Evolutionary conservation across 2,797 vertebrate genomes (phyloP).

Genomic region (Trachurus trachurus): DNA sequence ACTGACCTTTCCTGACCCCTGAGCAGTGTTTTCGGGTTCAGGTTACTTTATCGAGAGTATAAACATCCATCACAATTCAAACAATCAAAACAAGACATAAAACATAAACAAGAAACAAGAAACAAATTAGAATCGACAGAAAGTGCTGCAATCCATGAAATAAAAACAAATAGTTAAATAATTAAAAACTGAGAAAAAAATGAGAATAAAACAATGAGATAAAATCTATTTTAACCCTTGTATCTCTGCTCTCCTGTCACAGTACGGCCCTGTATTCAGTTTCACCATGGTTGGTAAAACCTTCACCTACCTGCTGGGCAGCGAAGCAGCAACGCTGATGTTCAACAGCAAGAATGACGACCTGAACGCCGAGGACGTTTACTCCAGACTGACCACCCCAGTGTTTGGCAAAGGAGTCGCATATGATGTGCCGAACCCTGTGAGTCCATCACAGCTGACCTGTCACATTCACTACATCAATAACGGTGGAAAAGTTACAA

Average conservation of each 20-base stretch:
- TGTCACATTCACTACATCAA: neutral
- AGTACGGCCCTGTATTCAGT: slow-evolving; percentile 98
- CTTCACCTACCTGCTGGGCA: slow-evolving; percentile 96
- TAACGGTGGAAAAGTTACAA: too few species aligned
- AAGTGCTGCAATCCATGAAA: too few species aligned
- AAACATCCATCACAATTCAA: neutral
- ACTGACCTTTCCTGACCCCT: too few species aligned
- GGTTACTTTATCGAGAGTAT: too few species aligned
- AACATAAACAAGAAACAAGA: too few species aligned
- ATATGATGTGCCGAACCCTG: slow-evolving; percentile 94
- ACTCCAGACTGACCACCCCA: slow-evolving; percentile 94
- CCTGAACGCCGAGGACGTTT: slow-evolving; percentile 97
- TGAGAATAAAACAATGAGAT: too few species aligned
- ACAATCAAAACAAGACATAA: too few species aligned
- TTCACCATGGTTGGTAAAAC: slow-evolving; percentile 99
- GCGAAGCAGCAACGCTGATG: slow-evolving; percentile 93
- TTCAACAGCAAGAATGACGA: slow-evolving; percentile 99
- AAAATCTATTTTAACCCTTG: neutral
- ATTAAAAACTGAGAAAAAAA: too few species aligned
- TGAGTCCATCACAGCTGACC: slow-evolving; percentile 76
- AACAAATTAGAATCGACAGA: too few species aligned
- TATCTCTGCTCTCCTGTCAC: neutral
- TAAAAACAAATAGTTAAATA: too few species aligned
- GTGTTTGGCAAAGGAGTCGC: slow-evolving; percentile 98
- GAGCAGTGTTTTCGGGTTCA: too few species aligned